Conservation (phyloP, 1,140 invertebrate species). For the Phymastichus coffea region DNA sequence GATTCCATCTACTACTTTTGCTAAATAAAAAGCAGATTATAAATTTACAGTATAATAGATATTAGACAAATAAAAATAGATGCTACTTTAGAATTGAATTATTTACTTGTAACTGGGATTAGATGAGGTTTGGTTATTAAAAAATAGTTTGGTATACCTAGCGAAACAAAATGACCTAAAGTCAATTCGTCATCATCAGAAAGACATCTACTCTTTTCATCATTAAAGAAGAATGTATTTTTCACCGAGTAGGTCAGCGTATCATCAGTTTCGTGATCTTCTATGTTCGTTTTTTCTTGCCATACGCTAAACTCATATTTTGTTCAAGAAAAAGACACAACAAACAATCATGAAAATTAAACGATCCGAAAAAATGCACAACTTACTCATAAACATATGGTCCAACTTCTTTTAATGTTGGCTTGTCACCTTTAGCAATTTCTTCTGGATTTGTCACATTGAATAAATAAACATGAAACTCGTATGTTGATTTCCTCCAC, state of each 20-base stretch:
- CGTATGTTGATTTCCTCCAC: conserved; percentile 70
- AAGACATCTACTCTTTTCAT: conserved; percentile 7
- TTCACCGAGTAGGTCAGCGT: neutral
- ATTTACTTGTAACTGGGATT: too few species aligned
- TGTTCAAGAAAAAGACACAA: neutral
- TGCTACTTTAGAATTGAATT: too few species aligned
- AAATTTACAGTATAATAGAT: neutral
- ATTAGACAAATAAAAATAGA: too few species aligned
- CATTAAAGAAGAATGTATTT: conserved; percentile 8
- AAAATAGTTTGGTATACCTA: too few species aligned
- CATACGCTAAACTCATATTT: conserved; percentile 4
- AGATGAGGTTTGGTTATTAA: too few species aligned
- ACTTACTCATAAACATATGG: conserved; percentile 77
- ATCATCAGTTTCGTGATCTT: conserved; percentile 21
- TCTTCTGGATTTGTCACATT: conserved; percentile 81
- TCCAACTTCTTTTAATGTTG: conserved; percentile 71
- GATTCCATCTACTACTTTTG: conserved; percentile 52
- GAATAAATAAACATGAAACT: conserved; percentile 82
- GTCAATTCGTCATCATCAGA: conserved; percentile 5
- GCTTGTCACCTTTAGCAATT: conserved; percentile 69
- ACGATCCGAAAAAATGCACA: too few species aligned
- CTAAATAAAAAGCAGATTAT: conserved; percentile 29
- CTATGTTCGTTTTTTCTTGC: conserved; percentile 12
- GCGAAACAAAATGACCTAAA: too few species aligned
- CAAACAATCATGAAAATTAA: too few species aligned